These are phyloP conservation scores for Cephonodes hylas DNA, from an alignment of 2,888 invertebrate species.

Conservation along the genomic window DNA sequence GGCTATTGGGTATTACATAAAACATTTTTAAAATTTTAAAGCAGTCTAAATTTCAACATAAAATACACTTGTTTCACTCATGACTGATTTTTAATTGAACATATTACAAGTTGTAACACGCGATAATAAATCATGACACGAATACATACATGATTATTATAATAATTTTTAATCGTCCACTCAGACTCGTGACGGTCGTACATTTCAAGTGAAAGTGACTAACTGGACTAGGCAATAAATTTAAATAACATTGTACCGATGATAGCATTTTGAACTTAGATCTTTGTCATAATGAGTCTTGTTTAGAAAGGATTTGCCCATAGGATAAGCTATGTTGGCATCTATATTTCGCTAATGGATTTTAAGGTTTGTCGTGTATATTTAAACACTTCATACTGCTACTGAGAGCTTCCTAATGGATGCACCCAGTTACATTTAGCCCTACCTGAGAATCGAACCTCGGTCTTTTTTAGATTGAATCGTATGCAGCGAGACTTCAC, in stretches of 20 bases:
- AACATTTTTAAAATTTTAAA: too few species aligned
- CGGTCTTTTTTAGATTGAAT: too few species aligned
- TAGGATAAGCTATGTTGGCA: neutral
- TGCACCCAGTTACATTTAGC: too few species aligned
- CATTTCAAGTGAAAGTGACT: slow-evolving; percentile 38
- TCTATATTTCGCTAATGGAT: too few species aligned
- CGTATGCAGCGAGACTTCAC: too few species aligned
- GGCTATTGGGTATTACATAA: too few species aligned
- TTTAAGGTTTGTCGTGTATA: too few species aligned
- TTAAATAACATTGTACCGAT: slow-evolving; percentile 24
- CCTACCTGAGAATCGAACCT: too few species aligned
- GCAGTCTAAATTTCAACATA: too few species aligned
- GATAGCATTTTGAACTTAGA: slow-evolving; percentile 10
- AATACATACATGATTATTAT: slow-evolving; percentile 20
- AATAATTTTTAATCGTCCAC: slow-evolving; percentile 25
- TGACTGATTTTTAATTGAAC: neutral
- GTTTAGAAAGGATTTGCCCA: slow-evolving; percentile 15
- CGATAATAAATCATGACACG: slow-evolving; percentile 17
- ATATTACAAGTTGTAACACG: neutral
- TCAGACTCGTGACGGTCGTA: slow-evolving; percentile 22
- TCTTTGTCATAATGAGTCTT: slow-evolving; percentile 16
- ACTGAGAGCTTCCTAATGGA: too few species aligned
- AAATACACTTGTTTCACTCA: neutral
- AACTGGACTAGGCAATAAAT: slow-evolving; percentile 27
- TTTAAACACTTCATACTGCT: too few species aligned